Base-by-base conservation (phyloP, 2,113 vertebrate species). In the Tupaia chinensis region DNA sequence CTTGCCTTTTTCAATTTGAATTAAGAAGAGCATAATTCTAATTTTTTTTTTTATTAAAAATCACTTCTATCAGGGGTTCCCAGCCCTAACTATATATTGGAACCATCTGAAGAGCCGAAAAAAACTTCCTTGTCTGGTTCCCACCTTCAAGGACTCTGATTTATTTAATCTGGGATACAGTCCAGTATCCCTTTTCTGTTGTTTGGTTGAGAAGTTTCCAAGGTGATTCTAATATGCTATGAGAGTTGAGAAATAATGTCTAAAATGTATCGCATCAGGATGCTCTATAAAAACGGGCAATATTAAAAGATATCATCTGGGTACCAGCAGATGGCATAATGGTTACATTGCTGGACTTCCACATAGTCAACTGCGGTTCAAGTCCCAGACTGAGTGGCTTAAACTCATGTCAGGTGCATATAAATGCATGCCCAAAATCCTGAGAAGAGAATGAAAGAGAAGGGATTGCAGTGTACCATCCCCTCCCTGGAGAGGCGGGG, bases 31-130 rank as follows among this genome's bases (percentile, higher is more conserved):
- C 23, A 58, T 69, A 78, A 68, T 44, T 56, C 2, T 11, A 84
- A 20, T 88, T 11, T 70, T 88, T 78, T 83, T 44, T 44, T 44
- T 44, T 32, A 56, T 58, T 95, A 92, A 92, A 69, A 94, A 89
- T 2, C n/a, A 81, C 7, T 76, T 72, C 69, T 56, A 76, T 56
- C 23, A 91, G 73, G 53, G 34, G 27, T 80, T 65, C 53, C 34
- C 85, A 91, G 93, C 34, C 11, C 54, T 69, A 27, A 68, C 16
- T 25, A 80, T 16, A 66, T 32, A 90, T 0, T 80, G 63, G n/a
- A 81, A 92, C 80, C 27, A 89, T 60, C 22, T 85, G 19, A 96
- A 15, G 29, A 89, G 10, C 29, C 60, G 66, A 44, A 29, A 72
- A 72, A 44, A 73, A 44, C 22, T 20, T 34, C 22, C n/a, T 44